Percentiles rank a stretch among this genome's conserved stretches.
Conservation (phyloP, 2,797 vertebrate species). For the Argya squamiceps region DNA sequence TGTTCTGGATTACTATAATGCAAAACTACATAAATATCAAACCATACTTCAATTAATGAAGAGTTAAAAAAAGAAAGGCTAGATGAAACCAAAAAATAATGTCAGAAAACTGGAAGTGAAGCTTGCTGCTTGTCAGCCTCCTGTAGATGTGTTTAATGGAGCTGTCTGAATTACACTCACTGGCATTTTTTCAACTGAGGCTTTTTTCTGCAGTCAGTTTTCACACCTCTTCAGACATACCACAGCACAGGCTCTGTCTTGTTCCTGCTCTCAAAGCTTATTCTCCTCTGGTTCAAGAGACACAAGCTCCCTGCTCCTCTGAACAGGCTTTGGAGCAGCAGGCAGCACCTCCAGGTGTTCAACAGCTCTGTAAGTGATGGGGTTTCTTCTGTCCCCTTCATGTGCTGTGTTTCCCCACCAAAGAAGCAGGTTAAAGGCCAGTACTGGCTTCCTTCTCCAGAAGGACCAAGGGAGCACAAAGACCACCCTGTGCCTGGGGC, state of each 20-base stretch:
- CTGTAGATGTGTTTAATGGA: background rate
- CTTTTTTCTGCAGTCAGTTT: background rate
- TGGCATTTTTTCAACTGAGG: background rate
- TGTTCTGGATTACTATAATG: background rate
- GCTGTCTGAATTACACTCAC: background rate
- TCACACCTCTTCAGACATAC: background rate
- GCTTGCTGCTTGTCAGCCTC: background rate
- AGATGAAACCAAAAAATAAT: background rate
- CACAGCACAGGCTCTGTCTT: background rate
- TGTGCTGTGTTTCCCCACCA: background rate
- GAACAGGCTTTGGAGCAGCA: background rate
- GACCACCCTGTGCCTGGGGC: background rate
- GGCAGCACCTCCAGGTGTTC: background rate
- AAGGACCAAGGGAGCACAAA: background rate
- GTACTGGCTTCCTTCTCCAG: background rate
- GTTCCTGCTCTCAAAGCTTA: background rate
- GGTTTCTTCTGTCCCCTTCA: background rate
- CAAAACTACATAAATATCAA: background rate
- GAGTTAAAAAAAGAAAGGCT: background rate
- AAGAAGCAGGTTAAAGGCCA: background rate
- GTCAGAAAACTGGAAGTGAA: background rate
- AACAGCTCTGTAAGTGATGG: rapidly evolving
- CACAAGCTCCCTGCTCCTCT: background rate
- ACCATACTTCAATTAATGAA: background rate
- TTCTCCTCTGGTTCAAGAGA: background rate